phyloP scores from a whole-genome alignment of 2,888 invertebrate genomes.

The Corythucha ciliata region DNA sequence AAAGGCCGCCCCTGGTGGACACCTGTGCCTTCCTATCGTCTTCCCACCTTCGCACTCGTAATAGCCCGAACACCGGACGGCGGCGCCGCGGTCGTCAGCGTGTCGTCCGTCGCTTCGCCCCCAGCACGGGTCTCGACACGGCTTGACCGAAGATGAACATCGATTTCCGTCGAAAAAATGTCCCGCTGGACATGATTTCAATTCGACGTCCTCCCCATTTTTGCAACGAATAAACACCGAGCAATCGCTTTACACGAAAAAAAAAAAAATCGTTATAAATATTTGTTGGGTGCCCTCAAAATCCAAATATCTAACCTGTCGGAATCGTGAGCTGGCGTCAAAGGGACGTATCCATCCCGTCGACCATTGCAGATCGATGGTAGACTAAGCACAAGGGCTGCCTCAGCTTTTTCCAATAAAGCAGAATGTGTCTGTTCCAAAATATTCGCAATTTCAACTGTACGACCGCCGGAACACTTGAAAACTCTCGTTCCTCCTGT shows the following conservation, averaged over 20 bases:
- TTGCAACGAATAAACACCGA: slow-evolving; percentile 3
- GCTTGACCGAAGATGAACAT: slow-evolving; percentile 36
- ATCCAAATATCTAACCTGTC: too few relatives aligned
- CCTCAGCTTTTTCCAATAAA: not conserved
- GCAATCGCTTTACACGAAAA: not conserved
- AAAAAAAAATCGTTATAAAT: too few relatives aligned
- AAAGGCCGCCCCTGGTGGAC: slow-evolving; percentile 39
- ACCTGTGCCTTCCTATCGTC: slow-evolving; percentile 41
- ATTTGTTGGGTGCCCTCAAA: too few relatives aligned
- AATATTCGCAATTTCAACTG: not conserved
- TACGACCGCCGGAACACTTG: slow-evolving; percentile 40
- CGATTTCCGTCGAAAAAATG: slow-evolving; percentile 37
- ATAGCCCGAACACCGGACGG: slow-evolving; percentile 46
- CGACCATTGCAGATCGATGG: slow-evolving; percentile 1
- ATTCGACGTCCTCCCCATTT: not conserved
- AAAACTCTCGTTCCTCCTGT: slow-evolving; percentile 47
- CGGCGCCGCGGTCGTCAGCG: slow-evolving; percentile 41
- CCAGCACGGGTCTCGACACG: slow-evolving; percentile 42
- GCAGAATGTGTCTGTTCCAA: not conserved
- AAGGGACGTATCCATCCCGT: slow-evolving; percentile 1
- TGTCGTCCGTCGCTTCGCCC: slow-evolving; percentile 45
- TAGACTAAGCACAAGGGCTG: not conserved
- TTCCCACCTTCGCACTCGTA: slow-evolving; percentile 46
- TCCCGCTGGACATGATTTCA: slow-evolving; percentile 36
- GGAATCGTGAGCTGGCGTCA: not conserved